Evolutionary conservation across 2,113 vertebrate species (phyloP).

Genomic region (Melanerpes aurifrons): DNA sequence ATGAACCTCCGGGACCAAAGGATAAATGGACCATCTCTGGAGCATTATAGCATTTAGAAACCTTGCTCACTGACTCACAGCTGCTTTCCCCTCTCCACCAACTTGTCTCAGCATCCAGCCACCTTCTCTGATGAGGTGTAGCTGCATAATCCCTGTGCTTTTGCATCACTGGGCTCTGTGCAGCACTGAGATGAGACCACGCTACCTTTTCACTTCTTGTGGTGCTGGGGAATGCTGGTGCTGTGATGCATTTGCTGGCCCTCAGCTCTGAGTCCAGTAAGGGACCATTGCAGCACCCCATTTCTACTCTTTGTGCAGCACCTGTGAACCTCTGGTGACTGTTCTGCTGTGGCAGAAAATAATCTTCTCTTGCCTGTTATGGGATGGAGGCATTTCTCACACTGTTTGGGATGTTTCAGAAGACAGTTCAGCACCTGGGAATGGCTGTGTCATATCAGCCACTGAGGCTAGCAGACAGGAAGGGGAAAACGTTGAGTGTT

Average conservation of each 20-base stretch:
- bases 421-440: background rate
- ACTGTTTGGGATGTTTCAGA: background rate
- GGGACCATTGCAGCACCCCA: background rate
- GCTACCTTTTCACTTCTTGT: background rate
- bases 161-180: background rate
- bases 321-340: background rate
- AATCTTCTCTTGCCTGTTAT: background rate
- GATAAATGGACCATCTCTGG: constrained; percentile 40
- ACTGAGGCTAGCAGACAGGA: background rate
- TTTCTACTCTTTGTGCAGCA: background rate
- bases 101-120: background rate
- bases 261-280: background rate
- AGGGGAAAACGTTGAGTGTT: background rate
- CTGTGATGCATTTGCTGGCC: background rate
- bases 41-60: constrained; percentile 26
- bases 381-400: background rate
- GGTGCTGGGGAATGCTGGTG: background rate
- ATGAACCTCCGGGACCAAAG: constrained; percentile 55
- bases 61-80: constrained; percentile 13
- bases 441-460: background rate
- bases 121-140: background rate
- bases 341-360: background rate
- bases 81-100: background rate
- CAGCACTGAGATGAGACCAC: background rate
- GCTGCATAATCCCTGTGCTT: background rate